Conservation (phyloP, 2,888 invertebrate species). For the Agonopterix subpropinquella region DNA sequence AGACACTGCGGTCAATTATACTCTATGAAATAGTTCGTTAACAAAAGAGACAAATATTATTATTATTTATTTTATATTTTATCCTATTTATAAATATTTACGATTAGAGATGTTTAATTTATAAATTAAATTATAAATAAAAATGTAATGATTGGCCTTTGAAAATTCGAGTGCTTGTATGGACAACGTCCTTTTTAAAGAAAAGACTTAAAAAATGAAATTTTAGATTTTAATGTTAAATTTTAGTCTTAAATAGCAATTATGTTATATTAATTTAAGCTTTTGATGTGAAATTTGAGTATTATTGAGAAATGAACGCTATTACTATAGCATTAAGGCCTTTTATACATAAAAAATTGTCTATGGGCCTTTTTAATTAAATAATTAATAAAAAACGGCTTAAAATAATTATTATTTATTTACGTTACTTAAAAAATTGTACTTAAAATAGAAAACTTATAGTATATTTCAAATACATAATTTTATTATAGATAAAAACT, state of each 20-base stretch:
- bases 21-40: no score
- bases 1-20: no score
- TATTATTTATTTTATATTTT: slow-evolving; percentile 1
- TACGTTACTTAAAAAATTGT: slow-evolving; percentile 11
- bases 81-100: background rate
- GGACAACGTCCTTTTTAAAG: slow-evolving; percentile 61
- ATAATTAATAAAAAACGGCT: slow-evolving; percentile 4
- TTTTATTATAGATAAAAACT: no score
- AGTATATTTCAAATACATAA: background rate
- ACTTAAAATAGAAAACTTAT: background rate
- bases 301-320: background rate
- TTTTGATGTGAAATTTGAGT: background rate
- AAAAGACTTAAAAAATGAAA: slow-evolving; percentile 69
- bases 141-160: slow-evolving; percentile 56
- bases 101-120: background rate
- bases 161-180: slow-evolving; percentile 57
- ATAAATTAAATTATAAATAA: slow-evolving; percentile 1
- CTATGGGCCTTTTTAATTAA: background rate
- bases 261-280: background rate
- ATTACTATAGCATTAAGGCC: background rate
- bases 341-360: background rate
- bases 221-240: slow-evolving; percentile 25
- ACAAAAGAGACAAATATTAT: background rate
- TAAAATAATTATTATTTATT: slow-evolving; percentile 19
- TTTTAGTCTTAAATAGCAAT: background rate